Percentiles rank a stretch among this genome's conserved stretches.
These are phyloP conservation scores for Manacus vitellinus DNA, from an alignment of 2,113 vertebrate genomes.

Conservation along the genomic window DNA sequence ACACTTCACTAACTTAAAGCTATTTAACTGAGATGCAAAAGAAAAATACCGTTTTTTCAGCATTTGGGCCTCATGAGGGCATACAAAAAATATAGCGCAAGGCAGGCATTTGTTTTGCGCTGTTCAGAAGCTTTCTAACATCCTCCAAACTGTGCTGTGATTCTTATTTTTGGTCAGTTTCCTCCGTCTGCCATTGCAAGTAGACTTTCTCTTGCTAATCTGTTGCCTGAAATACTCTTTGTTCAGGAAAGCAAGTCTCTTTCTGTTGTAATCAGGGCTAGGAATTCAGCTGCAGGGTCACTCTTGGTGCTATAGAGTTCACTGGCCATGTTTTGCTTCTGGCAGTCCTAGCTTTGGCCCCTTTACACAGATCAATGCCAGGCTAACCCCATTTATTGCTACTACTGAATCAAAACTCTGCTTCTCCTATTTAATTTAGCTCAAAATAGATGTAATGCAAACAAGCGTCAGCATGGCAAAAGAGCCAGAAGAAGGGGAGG, in stretches of 20 bases:
- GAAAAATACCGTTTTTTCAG: background rate
- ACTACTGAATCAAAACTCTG: conserved; percentile 43
- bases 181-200: background rate
- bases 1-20: background rate
- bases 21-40: background rate
- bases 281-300: conserved; percentile 50
- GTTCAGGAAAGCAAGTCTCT: conserved; percentile 40
- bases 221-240: conserved; percentile 48
- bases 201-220: conserved; percentile 16
- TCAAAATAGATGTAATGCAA: conserved; percentile 21
- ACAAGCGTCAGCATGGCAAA: conserved; percentile 2
- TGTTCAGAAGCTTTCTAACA: background rate
- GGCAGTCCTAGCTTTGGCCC: conserved; percentile 28
- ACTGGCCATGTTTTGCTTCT: conserved; percentile 50
- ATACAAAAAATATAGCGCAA: background rate
- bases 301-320: conserved; percentile 55
- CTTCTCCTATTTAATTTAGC: conserved; percentile 54
- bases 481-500: background rate
- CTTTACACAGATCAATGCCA: conserved; percentile 53
- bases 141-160: background rate
- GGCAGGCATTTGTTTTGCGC: background rate
- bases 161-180: conserved; percentile 14
- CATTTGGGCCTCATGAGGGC: background rate
- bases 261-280: conserved; percentile 43
- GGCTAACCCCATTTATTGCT: conserved; percentile 66